Evolutionary conservation across 1,140 invertebrate species (phyloP).

Genomic region (Acromyrmex heyeri): DNA sequence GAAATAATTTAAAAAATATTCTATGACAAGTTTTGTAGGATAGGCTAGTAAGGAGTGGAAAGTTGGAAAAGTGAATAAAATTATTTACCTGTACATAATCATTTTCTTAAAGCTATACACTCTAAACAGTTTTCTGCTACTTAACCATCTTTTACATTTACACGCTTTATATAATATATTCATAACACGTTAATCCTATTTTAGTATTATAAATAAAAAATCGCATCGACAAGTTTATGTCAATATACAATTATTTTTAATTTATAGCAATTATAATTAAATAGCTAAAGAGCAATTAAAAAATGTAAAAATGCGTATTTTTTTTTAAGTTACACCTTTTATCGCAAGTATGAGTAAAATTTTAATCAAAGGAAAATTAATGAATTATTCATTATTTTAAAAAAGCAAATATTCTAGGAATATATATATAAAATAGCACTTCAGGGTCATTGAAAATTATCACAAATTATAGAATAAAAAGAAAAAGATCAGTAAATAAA

Average conservation of each 20-base stretch:
- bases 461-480: background rate
- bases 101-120: background rate
- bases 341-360: background rate
- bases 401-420: background rate
- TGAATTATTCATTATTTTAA: background rate
- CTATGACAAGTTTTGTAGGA: background rate
- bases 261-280: background rate
- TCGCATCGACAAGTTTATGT: background rate
- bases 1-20: background rate
- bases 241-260: conserved; percentile 17
- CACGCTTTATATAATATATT: background rate
- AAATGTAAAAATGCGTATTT: background rate
- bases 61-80: background rate
- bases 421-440: background rate
- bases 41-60: background rate
- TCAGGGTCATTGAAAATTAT: background rate
- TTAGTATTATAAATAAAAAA: conserved; percentile 14
- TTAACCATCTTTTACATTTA: background rate
- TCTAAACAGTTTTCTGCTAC: background rate
- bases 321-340: background rate
- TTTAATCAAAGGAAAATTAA: background rate
- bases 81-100: background rate
- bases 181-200: background rate
- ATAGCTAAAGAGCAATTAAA: background rate
- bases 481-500: background rate